A percentile compares a stretch with the other conserved stretches of the same genome.
phyloP scores from a whole-genome alignment of 2,113 vertebrate species.

The Calidris pugnax region DNA sequence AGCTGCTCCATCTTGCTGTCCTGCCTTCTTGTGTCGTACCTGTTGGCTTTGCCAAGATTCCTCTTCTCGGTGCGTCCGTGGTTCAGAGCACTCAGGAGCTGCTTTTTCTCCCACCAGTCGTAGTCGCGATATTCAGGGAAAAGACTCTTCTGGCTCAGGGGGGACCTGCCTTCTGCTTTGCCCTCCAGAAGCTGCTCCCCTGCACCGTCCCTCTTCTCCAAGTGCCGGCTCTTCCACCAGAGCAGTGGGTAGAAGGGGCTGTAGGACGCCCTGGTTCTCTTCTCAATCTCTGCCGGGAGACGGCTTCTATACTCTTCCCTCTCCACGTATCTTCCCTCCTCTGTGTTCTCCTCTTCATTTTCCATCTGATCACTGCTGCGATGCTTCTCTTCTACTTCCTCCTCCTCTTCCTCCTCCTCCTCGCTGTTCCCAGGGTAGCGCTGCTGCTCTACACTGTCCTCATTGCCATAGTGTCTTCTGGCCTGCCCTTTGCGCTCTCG shows the following conservation, averaged over 20 bases:
- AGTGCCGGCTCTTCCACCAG: conserved; percentile 76
- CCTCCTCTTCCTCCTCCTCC: conserved; percentile 43
- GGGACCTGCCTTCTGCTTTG: conserved; percentile 55
- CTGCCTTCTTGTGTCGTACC: conserved; percentile 63
- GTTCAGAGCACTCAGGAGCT: conserved; percentile 63
- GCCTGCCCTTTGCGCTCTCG: conserved; percentile 29
- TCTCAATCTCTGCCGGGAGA: conserved; percentile 63
- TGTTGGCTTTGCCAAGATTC: conserved; percentile 2
- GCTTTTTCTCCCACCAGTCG: conserved; percentile 78
- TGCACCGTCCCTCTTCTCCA: conserved; percentile 58
- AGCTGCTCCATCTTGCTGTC: conserved; percentile 82
- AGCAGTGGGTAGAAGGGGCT: conserved; percentile 78
- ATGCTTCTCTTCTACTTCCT: conserved; percentile 26
- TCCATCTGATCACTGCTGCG: conserved; percentile 36
- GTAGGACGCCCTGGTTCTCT: conserved; percentile 75
- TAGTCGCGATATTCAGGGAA: conserved; percentile 74
- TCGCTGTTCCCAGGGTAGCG: conserved; percentile 4
- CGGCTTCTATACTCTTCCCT: conserved; percentile 5
- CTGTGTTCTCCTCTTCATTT: conserved; percentile 15
- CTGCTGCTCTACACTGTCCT: conserved; percentile 46
- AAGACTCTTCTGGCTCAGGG: conserved; percentile 50
- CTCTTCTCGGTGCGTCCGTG: conserved; percentile 50
- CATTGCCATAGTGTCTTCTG: conserved; percentile 16
- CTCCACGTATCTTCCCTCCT: conserved; percentile 30
- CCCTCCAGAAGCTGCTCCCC: conserved; percentile 53